phyloP scores from a whole-genome alignment of 2,113 vertebrate genomes.

The Smithornis capensis region DNA sequence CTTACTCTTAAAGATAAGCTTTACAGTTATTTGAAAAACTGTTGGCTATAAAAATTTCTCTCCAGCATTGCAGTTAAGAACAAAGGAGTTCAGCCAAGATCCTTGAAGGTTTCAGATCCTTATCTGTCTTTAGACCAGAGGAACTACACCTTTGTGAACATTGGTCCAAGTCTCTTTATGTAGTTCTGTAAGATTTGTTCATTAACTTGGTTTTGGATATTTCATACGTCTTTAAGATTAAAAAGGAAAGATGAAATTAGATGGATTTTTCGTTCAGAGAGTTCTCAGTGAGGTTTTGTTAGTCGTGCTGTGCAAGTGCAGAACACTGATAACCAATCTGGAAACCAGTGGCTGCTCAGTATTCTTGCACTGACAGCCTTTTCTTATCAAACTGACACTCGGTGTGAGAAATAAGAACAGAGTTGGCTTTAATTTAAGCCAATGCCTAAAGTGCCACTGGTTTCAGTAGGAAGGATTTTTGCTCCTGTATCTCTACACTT shows the following conservation, averaged over 20 bases:
- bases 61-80: background rate
- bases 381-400: background rate
- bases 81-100: background rate
- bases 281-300: background rate
- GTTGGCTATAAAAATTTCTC: background rate
- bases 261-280: background rate
- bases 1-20: background rate
- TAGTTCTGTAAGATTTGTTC: background rate
- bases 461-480: slow-evolving; percentile 6
- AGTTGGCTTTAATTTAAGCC: slow-evolving; percentile 8
- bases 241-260: background rate
- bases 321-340: background rate
- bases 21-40: background rate
- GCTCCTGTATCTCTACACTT: background rate
- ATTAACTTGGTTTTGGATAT: background rate
- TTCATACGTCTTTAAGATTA: background rate
- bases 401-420: background rate
- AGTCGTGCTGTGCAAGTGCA: background rate
- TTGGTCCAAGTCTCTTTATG: background rate
- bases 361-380: background rate
- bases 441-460: background rate
- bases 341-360: background rate
- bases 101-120: background rate
- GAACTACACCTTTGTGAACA: background rate
- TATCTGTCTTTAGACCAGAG: background rate